Base-by-base conservation (phyloP, 2,113 vertebrate genomes). In the Alethe diademata region DNA sequence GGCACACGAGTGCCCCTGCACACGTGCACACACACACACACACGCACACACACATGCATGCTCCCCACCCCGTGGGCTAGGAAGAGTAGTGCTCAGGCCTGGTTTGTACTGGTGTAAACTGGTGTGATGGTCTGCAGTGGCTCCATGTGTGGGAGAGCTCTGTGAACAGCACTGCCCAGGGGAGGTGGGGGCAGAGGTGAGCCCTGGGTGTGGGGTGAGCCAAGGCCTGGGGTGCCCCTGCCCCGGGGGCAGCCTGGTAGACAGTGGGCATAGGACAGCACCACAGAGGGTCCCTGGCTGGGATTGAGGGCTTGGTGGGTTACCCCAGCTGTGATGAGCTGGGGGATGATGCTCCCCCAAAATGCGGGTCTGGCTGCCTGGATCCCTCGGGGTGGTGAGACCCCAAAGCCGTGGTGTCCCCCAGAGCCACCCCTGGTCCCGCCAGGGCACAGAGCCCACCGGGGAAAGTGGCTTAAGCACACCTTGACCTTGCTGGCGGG, bases 401-500 rank as follows among this genome's bases (percentile, higher is more conserved):
- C 14, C 60, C 40, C 3, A 0, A 14, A 6, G 24, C 28, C 3
- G 1, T 1, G 0, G 20, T 2, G 45, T 18, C 9, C 19, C 43
- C 54, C 58, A 14, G 16, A 38, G 36, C 19, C 40, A 12, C 18
- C 1, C 26, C n/a, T 1, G 0, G 19, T 7, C 31, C 18, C 0
- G 0, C 28, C 0, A 3, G 42, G 43, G 61, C 45, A 24, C 29
- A 8, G 36, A 45, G 12, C 54, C 53, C 60, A 29, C 29, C 18
- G 2, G 5, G 96, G 75, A 86, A 91, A 93, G 83, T 43, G 96
- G 94, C 90, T 81, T 79, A 91, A 88, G 93, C 96, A 76, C 66
- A 88, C 92, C 90, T 93, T 97, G 98, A 98, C 97, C 98, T 97
- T 97, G 90, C 97, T 95, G 88, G 93, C 92, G 8, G 97, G 97